Percentiles rank a stretch among this genome's conserved stretches.
Conservation (phyloP, 2,797 vertebrate species). For the Xerus rutilus region DNA sequence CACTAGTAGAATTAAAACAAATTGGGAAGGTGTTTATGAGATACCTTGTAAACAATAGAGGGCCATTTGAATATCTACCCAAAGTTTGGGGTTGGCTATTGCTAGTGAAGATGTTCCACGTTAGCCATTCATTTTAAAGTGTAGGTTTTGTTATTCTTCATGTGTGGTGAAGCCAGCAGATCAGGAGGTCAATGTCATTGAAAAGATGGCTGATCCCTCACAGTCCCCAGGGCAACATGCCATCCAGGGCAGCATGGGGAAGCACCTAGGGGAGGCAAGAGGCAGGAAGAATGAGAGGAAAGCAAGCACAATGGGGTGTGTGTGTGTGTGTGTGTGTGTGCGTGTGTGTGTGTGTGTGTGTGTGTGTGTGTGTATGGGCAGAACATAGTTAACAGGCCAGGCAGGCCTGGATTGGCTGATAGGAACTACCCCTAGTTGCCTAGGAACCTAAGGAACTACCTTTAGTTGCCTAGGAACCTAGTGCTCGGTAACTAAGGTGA, state of each 20-base stretch:
- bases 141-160: neutral
- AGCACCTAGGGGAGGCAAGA: neutral
- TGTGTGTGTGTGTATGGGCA: neutral
- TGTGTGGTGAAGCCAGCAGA: neutral
- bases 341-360: neutral
- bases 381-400: neutral
- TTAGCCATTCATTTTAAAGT: neutral
- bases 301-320: neutral
- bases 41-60: neutral
- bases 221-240: neutral
- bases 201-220: neutral
- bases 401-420: neutral
- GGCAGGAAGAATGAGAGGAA: neutral
- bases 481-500: neutral
- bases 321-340: neutral
- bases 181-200: neutral
- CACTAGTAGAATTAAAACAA: neutral
- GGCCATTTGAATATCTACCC: neutral
- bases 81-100: neutral
- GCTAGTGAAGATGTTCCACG: neutral
- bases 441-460: too few relatives aligned
- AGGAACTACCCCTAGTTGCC: too few relatives aligned
- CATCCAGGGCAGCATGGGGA: neutral
- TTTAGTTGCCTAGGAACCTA: neutral
- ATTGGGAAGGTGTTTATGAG: neutral